These are phyloP conservation scores for Oncorhynchus kisutch DNA, from an alignment of 2,113 vertebrate species.

Conservation along the genomic window DNA sequence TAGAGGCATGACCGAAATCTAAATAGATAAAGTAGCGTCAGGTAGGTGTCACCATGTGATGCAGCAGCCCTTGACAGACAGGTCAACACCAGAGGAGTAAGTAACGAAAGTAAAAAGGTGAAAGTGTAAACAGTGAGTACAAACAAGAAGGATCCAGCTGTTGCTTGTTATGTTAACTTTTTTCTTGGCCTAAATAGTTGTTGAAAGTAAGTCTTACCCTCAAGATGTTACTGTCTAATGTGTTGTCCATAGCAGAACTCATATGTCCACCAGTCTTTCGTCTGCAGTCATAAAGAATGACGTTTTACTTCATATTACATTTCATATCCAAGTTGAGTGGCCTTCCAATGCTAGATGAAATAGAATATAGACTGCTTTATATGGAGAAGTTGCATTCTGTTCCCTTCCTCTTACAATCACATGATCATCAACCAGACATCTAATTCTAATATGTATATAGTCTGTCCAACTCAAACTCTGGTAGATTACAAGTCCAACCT, in stretches of 20 bases:
- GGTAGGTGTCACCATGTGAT: too few relatives aligned
- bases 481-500: too few relatives aligned
- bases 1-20: neutral
- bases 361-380: neutral
- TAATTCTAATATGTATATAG: too few relatives aligned
- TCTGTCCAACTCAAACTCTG: too few relatives aligned
- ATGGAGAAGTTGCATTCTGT: neutral
- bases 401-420: too few relatives aligned
- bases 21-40: too few relatives aligned
- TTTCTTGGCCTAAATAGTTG: neutral
- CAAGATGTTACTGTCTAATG: slow-evolving; percentile 91
- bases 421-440: too few relatives aligned
- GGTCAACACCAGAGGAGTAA: neutral
- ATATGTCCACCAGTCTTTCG: slow-evolving; percentile 97
- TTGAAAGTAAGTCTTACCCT: slow-evolving; percentile 72
- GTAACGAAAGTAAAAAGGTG: too few relatives aligned
- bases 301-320: neutral
- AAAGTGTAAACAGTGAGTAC: neutral
- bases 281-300: slow-evolving; percentile 67
- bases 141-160: neutral
- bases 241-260: slow-evolving; percentile 90
- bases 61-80: too few relatives aligned
- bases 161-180: too few relatives aligned
- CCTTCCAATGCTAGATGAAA: too few relatives aligned
- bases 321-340: neutral